phyloP scores from a whole-genome alignment of 2,888 invertebrate species.

The Criorhina ranunculi region DNA sequence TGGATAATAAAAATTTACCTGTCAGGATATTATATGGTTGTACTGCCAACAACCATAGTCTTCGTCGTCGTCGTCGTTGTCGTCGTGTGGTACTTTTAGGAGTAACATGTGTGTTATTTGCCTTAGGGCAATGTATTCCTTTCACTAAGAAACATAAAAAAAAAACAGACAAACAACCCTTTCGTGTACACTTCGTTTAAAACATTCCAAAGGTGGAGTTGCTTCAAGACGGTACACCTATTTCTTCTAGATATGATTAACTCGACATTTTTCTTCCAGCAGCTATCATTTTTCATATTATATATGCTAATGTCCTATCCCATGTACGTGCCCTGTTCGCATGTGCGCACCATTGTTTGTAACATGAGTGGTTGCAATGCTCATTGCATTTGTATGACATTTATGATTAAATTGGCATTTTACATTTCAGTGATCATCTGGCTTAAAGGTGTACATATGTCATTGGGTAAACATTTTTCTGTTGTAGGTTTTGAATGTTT shows the following conservation, averaged over 20 bases:
- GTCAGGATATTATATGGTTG: constrained; percentile 50
- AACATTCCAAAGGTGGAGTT: constrained; percentile 28
- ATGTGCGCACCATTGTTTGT: constrained; percentile 22
- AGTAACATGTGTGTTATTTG: constrained; percentile 17
- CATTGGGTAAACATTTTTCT: background rate
- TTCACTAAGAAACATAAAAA: background rate
- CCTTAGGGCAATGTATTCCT: constrained; percentile 34
- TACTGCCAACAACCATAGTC: background rate
- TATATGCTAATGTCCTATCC: constrained; percentile 21
- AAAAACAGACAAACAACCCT: constrained; percentile 41
- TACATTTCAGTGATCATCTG: constrained; percentile 31
- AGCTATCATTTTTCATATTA: constrained; percentile 67
- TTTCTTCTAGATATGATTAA: constrained; percentile 60
- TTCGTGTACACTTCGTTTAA: constrained; percentile 40
- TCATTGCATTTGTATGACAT: constrained; percentile 64
- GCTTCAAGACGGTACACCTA: constrained; percentile 38
- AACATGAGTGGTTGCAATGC: constrained; percentile 45
- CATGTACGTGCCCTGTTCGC: constrained; percentile 22
- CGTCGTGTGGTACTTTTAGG: constrained; percentile 40
- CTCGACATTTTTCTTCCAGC: constrained; percentile 50
- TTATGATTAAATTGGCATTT: constrained; percentile 65
- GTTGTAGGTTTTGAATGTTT: background rate
- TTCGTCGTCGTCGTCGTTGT: constrained; percentile 9
- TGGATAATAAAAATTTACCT: constrained; percentile 66
- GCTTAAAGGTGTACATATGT: background rate